Percentiles rank a stretch among this genome's conserved stretches.
phyloP scores from a whole-genome alignment of 2,888 invertebrate species.

The Pasiphila rectangulata region DNA sequence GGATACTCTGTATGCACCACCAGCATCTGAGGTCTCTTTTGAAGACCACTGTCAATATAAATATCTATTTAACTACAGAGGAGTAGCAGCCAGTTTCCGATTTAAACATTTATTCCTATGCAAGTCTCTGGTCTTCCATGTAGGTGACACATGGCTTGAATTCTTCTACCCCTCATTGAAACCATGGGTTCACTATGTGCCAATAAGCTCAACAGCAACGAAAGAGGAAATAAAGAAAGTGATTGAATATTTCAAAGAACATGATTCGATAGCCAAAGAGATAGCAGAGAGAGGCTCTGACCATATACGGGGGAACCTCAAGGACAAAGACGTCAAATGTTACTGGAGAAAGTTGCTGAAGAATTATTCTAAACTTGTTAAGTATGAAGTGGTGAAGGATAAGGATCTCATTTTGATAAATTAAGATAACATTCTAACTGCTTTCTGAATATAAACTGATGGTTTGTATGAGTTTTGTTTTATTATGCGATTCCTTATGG shows the following conservation, averaged over 20 bases:
- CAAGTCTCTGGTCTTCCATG: slow-evolving; percentile 95
- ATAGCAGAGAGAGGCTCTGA: slow-evolving; percentile 92
- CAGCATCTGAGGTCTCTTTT: slow-evolving; percentile 92
- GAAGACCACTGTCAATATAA: slow-evolving; percentile 96
- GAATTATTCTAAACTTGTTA: slow-evolving; percentile 87
- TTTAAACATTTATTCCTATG: slow-evolving; percentile 97
- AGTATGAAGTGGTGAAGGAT: slow-evolving; percentile 83
- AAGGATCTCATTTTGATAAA: slow-evolving; percentile 78
- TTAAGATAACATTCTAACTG: slow-evolving; percentile 19
- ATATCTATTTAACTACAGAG: slow-evolving; percentile 97
- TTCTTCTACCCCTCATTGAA: slow-evolving; percentile 95
- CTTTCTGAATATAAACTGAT: slow-evolving; percentile 19
- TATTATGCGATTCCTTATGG: no score
- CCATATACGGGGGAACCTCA: slow-evolving; percentile 91
- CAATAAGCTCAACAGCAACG: slow-evolving; percentile 84
- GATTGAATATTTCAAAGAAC: slow-evolving; percentile 86
- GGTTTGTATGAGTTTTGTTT: slow-evolving; percentile 1
- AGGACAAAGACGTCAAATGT: slow-evolving; percentile 89
- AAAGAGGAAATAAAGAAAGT: slow-evolving; percentile 86
- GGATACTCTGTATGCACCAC: slow-evolving; percentile 92
- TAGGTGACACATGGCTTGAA: slow-evolving; percentile 96
- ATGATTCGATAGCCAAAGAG: slow-evolving; percentile 86
- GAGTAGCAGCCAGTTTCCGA: slow-evolving; percentile 98
- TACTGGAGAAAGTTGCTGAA: slow-evolving; percentile 92
- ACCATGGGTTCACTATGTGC: slow-evolving; percentile 98